Evolutionary conservation across 2,797 vertebrate genomes (phyloP), one percentile per base, ranked within the genome.

Genomic region (Myotis daubentonii): DNA sequence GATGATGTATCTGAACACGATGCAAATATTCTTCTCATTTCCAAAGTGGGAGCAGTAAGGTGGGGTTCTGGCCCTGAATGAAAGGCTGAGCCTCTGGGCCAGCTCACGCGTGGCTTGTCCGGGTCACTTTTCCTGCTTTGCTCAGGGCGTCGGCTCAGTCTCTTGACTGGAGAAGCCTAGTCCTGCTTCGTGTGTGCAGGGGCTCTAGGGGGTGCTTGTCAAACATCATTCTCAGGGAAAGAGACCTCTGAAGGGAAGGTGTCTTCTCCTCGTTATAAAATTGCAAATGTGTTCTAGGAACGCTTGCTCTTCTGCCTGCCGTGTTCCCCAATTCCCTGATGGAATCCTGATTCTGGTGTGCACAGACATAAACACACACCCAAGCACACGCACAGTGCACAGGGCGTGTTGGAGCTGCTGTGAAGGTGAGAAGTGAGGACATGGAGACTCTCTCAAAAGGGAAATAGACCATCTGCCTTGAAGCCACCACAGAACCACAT

Each of bases 1-100:
- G 47, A 68, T 86, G 82, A 92, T 68, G 79, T 38, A 51, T 70
- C 41, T 78, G 74, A 90, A 95, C 71, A 44, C 20, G 22, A 74
- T 30, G 78, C 41, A 94, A 70, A 87, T 94, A 80, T 17, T 81
- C 84, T 80, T 38, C 60, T 94, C 15, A 55, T 89, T 87, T 83
- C 30, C 93, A 88, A 87, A 30, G 76, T 95, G 53, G 57, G 30
- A 75, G 79, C 79, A 95, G 75, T 41, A 83, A 90, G 53, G 47
- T 76, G 51, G 68, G n/a, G 5, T 84, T 86, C 20, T 84, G 78
- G 88, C 19, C 71, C 51, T 81, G 62, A 88, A 66, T 53, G 38
- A 82, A 86, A 91, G 25, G 13, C 41, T 72, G 72, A 53, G 16
- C 22, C 28, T 70, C 13, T 92, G 74, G 41, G 38, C 76, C 60